A percentile compares a stretch with the other conserved stretches of the same genome.
Conservation (phyloP, 2,113 vertebrate species). For the Mirza zaza region DNA sequence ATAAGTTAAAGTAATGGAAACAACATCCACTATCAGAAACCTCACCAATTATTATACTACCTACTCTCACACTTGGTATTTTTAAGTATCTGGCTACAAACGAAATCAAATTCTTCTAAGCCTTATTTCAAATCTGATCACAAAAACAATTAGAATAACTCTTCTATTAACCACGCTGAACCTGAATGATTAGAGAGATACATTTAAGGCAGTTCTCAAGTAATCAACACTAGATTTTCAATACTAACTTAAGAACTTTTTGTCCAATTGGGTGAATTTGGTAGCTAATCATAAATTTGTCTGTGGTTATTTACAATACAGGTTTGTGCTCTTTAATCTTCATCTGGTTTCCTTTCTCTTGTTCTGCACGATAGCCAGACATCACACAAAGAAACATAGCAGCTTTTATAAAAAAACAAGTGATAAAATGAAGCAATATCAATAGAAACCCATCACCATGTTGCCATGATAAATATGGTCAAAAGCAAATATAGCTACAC, state of each 20-base stretch:
- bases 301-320: neutral
- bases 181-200: neutral
- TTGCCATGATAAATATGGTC: neutral
- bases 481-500: neutral
- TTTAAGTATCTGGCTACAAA: neutral
- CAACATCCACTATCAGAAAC: neutral
- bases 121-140: slow-evolving; percentile 19
- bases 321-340: neutral
- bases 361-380: neutral
- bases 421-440: neutral
- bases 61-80: neutral
- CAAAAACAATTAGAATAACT: neutral
- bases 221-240: neutral
- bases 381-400: neutral
- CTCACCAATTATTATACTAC: neutral
- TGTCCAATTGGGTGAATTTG: neutral
- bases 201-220: neutral
- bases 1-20: neutral
- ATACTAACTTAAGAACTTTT: neutral
- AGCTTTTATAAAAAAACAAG: neutral
- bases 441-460: neutral
- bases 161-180: neutral
- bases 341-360: neutral
- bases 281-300: neutral
- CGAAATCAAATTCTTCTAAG: slow-evolving; percentile 9